A percentile compares a stretch with the other conserved stretches of the same genome.
phyloP scores from a whole-genome alignment of 2,113 vertebrate species.

The Elephas maximus region DNA sequence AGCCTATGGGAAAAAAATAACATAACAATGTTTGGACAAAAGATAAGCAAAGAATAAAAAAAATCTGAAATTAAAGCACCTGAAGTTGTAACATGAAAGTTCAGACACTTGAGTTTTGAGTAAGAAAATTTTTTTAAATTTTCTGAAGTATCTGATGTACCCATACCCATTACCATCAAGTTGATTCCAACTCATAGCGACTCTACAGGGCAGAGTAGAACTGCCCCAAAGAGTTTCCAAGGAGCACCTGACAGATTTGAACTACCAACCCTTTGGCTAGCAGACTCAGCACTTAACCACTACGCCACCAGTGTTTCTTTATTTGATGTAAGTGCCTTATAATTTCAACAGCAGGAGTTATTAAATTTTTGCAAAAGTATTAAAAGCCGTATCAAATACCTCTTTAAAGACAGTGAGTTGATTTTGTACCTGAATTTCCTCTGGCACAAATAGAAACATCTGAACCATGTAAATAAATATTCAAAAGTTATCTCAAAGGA shows the following conservation, averaged over 20 bases:
- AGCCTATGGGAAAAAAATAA: background rate
- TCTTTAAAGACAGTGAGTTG: background rate
- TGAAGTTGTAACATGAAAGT: background rate
- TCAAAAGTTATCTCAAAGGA: background rate
- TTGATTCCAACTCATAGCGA: no score
- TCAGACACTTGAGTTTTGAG: constrained; percentile 5
- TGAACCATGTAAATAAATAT: constrained; percentile 45
- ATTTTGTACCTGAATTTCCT: constrained; percentile 1
- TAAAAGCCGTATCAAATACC: constrained; percentile 8
- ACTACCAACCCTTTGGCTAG: no score
- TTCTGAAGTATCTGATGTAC: background rate
- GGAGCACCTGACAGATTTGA: no score
- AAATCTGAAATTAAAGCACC: background rate
- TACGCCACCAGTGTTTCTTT: background rate
- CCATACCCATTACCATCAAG: no score
- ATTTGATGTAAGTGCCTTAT: background rate
- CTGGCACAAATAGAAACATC: constrained; percentile 4
- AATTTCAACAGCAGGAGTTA: background rate
- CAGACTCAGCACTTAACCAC: no score
- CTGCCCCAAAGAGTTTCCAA: no score
- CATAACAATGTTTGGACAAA: background rate
- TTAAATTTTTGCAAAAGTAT: constrained; percentile 19
- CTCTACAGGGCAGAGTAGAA: no score
- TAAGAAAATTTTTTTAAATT: background rate
- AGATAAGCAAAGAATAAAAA: background rate